Evolutionary conservation across 2,888 invertebrate genomes (phyloP), one percentile per base, ranked within the genome.

Genomic region (Unio delphinus): DNA sequence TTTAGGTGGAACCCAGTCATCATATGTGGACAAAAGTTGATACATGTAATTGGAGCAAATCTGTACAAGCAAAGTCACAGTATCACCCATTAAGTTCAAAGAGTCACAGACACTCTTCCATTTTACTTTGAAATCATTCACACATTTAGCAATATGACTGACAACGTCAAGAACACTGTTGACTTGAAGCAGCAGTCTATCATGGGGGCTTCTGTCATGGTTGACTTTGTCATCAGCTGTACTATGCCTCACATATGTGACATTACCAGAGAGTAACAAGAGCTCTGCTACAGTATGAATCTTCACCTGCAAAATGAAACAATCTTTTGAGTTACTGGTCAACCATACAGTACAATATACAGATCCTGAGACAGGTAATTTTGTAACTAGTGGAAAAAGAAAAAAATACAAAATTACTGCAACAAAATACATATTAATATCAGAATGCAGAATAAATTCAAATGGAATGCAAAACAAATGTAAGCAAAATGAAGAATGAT

Each of bases 221-320:
- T 15, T 45, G 45, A 45, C 15, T 3, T 11, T 45, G 45, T 45
- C 45, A 45, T 45, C 45, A 11, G 45, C 45, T 45, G 45, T 15
- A 45, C 45, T 45, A 45, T 45, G 45, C 45, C 45, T 45, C 45
- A 45, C 45, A 45, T 15, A 45, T 11, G 45, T 45, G 45, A 45
- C 45, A 45, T 86, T 85, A 67, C 86, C 86, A 11, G 88, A 85
- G 5, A 89, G 78, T 23, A 89, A 83, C 5, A 89, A 81, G 26
- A 89, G 74, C 71, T 89, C 89, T 7, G 88, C 88, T 18, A 88
- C 84, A 5, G 87, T 79, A 76, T 89, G 89, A 77, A 89, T 84
- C 55, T 86, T 84, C n/a, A 80, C 81, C 67, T 85, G 86, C 56
- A 45, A 45, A 45, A 45, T 15, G 8, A 45, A 45, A 45, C 15